Evolutionary conservation across 1,140 invertebrate species (phyloP), one percentile per base, ranked within the genome.

Genomic region (Diorhabda sublineata): DNA sequence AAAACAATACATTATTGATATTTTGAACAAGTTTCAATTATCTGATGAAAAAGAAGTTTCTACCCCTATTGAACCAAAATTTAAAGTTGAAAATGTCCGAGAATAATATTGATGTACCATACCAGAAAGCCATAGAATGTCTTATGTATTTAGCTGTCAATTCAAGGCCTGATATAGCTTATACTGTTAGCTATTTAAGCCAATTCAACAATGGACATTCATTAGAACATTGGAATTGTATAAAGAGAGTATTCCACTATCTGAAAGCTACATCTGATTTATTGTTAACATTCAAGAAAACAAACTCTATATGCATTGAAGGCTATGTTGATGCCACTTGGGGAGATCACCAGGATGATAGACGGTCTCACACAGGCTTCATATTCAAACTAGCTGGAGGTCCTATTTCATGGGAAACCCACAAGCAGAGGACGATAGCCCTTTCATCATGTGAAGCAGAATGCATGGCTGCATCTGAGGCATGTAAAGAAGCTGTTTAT

Each of bases 381-480:
- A 45, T 76, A 11, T 70, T 79, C 61, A 71, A 61, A 26, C 60
- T 77, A n/a, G 68, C 65, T 58, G 73, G 68, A 5, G 69, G 58
- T 11, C 42, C 69, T 3, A 67, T 81, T 42, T 68, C 70, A 2
- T 78, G 78, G 79, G 64, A 58, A 57, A 64, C 66, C 8, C 68
- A 73, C 57, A 78, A 78, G 45, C 79, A 81, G 61, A 68, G 70
- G n/a, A 72, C 58, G 60, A 67, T 78, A 4, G 66, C 75, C 45
- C 61, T 81, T 5, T 79, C 74, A 58, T 76, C 69, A 11, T 77
- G 75, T 11, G 76, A 82, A 71, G 76, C 78, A 11, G 79, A 81
- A 68, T 79, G 75, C 69, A 59, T 80, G 3, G 75, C 79, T 56
- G 74, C 73, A 9, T 70, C 74, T 69, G 72, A 79, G 64, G 73